Base-by-base conservation (phyloP, 1,140 invertebrate genomes). In the Drosophila arizonae region DNA sequence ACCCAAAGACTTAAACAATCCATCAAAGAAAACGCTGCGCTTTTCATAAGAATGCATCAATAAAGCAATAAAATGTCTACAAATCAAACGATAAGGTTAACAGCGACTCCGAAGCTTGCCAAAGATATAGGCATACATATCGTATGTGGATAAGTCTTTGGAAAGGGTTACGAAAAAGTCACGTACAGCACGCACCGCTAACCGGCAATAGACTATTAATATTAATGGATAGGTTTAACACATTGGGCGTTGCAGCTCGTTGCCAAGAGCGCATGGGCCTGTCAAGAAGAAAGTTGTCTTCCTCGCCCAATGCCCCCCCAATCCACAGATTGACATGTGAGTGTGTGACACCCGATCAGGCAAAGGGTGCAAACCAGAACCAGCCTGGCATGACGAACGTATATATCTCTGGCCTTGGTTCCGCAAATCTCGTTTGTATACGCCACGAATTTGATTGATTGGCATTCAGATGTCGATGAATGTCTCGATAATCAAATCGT, bases 61-160 rank as follows among this genome's bases (percentile, higher is more conserved):
- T 90, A 90, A 87, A 90, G 87, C 77, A 90, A 90, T 90, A 90
- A 90, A 90, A 81, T 78, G 82, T 84, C 79, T 90, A 76, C 87
- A 90, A 90, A 87, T 90, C 86, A 86, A 86, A 79, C 79, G 84
- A 86, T 86, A 86, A 86, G 84, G 62, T 55, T 56, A 62, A 33
- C 62, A 69, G 55, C 54, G 17, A 17, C 24, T 24, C 21, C 55
- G 41, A 65, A 63, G 70, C 81, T 81, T 33, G 79, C 50, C 78
- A 80, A 80, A 80, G 77, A 80, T 65, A 74, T 28, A 63, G 13
- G n/a, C 17, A 17, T 45, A 15, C 13, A 43, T 13, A 43, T 6
- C 39, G 41, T 45, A 13, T 39, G n/a, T 17, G 41, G 41, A 45
- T 45, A 45, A 52, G 39, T 21, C n/a, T 39, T 26, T 51, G 66